Conservation (phyloP, 2,797 vertebrate species). For the Tinamus major region DNA sequence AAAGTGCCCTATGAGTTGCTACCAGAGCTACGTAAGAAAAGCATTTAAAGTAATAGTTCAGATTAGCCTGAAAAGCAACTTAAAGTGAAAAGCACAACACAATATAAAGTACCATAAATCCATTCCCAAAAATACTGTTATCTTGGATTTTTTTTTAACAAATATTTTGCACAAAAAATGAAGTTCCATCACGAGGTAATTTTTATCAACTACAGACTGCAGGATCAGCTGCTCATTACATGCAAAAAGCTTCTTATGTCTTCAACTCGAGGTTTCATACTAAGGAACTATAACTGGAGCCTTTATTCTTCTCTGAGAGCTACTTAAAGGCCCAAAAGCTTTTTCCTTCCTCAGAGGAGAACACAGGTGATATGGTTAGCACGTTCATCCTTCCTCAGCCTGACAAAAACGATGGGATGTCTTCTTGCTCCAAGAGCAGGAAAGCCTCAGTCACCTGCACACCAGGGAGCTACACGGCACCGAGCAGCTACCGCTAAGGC, state of each 20-base stretch:
- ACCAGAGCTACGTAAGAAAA: background rate
- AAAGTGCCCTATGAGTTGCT: background rate
- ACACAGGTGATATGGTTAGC: background rate
- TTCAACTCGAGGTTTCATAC: background rate
- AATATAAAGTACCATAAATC: background rate
- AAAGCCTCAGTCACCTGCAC: background rate
- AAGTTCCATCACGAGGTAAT: background rate
- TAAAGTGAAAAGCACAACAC: background rate
- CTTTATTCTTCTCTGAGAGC: background rate
- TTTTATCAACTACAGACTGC: background rate
- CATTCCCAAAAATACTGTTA: background rate
- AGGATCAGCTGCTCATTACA: background rate
- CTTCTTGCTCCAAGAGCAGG: background rate
- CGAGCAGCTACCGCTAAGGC: background rate
- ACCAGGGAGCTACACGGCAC: rapidly evolving
- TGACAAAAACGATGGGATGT: background rate
- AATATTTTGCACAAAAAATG: background rate
- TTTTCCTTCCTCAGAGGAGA: background rate
- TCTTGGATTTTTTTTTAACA: background rate
- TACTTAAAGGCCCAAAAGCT: background rate
- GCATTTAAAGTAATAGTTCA: background rate
- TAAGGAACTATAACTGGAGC: background rate
- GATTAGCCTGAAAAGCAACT: background rate
- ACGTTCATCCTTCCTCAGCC: background rate
- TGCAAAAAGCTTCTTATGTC: background rate